Evolutionary conservation across 2,888 invertebrate species (phyloP).

Genomic region (Drosophila ustulata): DNA sequence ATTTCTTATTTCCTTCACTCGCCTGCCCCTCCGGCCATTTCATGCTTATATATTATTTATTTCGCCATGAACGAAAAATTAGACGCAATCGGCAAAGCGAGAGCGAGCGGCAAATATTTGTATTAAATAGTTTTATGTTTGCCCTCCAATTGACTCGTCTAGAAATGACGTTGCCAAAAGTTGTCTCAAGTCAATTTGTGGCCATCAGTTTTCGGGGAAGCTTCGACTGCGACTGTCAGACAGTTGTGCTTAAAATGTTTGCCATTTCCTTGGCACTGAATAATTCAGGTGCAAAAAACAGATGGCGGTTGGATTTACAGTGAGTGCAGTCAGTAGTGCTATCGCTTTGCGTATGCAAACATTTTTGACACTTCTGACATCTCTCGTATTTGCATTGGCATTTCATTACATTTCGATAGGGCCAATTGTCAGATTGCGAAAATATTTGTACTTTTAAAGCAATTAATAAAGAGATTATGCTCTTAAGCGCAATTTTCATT

Average conservation of each 20-base stretch:
- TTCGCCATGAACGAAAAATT: slow-evolving; percentile 63
- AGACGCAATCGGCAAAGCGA: slow-evolving; percentile 38
- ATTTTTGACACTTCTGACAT: slow-evolving; percentile 44
- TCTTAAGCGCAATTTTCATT: slow-evolving; percentile 53
- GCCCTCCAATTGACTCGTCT: slow-evolving; percentile 51
- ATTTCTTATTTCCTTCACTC: not conserved
- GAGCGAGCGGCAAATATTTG: slow-evolving; percentile 51
- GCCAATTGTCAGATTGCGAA: slow-evolving; percentile 37
- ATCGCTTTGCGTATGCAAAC: slow-evolving; percentile 19
- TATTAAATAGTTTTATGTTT: slow-evolving; percentile 73
- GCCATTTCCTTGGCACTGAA: slow-evolving; percentile 51
- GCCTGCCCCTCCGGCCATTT: slow-evolving; percentile 2
- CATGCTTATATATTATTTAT: slow-evolving; percentile 71
- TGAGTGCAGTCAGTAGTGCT: slow-evolving; percentile 45
- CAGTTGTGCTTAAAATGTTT: slow-evolving; percentile 37
- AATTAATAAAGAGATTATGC: slow-evolving; percentile 63
- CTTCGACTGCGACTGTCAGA: slow-evolving; percentile 16
- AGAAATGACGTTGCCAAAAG: slow-evolving; percentile 20
- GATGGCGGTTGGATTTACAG: slow-evolving; percentile 13
- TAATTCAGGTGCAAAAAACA: slow-evolving; percentile 39
- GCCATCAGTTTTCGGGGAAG: slow-evolving; percentile 26
- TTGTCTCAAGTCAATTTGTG: slow-evolving; percentile 70
- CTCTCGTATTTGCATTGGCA: slow-evolving; percentile 19
- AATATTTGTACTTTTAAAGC: slow-evolving; percentile 45
- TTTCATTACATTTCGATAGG: slow-evolving; percentile 51